phyloP scores from a whole-genome alignment of 2,888 invertebrate genomes.

The Disparrhopalites patrizii region DNA sequence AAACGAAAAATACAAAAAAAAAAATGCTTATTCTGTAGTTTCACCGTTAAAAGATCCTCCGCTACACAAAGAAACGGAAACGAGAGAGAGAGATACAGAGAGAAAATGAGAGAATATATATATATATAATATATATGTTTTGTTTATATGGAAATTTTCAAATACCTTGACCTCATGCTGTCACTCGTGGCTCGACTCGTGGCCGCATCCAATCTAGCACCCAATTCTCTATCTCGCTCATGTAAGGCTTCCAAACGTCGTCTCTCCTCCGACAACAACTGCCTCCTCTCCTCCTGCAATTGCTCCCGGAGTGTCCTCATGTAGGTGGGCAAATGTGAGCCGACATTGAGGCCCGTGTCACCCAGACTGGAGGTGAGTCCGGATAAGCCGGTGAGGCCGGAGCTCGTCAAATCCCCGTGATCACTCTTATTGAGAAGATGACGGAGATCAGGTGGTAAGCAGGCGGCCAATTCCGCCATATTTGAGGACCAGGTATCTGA shows the following conservation, averaged over 20 bases:
- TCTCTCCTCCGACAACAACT: slow-evolving; percentile 49
- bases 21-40: not conserved
- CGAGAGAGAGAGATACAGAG: no score
- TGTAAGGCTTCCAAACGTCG: slow-evolving; percentile 50
- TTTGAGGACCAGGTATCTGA: slow-evolving; percentile 47
- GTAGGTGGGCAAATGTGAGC: slow-evolving; percentile 49
- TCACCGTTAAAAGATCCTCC: slow-evolving; percentile 4
- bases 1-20: no score
- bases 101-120: no score
- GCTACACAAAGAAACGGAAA: not conserved
- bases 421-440: slow-evolving; percentile 50
- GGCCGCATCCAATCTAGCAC: slow-evolving; percentile 48
- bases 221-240: slow-evolving; percentile 51
- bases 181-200: slow-evolving; percentile 47
- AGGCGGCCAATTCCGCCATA: slow-evolving; percentile 52
- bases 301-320: slow-evolving; percentile 50
- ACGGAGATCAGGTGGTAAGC: slow-evolving; percentile 53
- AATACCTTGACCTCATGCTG: slow-evolving; percentile 47
- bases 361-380: slow-evolving; percentile 41
- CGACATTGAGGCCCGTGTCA: slow-evolving; percentile 40
- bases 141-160: slow-evolving; percentile 8
- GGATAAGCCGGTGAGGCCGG: slow-evolving; percentile 42
- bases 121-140: not conserved
- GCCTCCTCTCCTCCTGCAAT: slow-evolving; percentile 49
- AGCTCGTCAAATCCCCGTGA: slow-evolving; percentile 23